Evolutionary conservation across 2,888 invertebrate genomes (phyloP), one percentile per base, ranked within the genome.

Genomic region (Euzophera pinguis): DNA sequence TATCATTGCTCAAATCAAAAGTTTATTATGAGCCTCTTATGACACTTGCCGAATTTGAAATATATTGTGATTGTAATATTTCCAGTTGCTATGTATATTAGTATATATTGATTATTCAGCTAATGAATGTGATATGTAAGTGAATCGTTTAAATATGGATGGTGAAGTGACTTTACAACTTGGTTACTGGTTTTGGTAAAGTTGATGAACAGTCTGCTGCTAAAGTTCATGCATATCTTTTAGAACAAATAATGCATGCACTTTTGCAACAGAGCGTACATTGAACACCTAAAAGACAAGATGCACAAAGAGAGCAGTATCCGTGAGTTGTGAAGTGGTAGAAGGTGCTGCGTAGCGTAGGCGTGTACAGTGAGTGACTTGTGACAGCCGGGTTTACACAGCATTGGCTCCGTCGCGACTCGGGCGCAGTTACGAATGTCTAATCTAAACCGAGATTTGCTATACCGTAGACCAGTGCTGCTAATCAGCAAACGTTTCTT

Each of bases 1-100:
- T 80, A 73, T 78, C 79, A 78, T 89, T 89, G 89, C 89, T 89
- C 89, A 89, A 88, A 81, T 73, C 76, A 69, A 87, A 83, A 78
- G 80, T 82, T 78, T 84, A 83, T 76, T 75, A 81, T 70, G 86
- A 84, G 87, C 87, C 87, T 81, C 69, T 78, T 79, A 77, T 75
- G 73, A 77, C 75, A 64, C 68, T 77, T 73, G 83, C 82, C 82
- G 85, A 86, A 82, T 84, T 83, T 75, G 70, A 71, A 76, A 72
- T 77, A 64, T 68, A 75, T 78, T 83, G 82, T 79, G 73, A 80
- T 78, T 73, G 68, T 78, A 81, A 81, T 77, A 73, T 78, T 77
- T 77, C 79, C 75, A 78, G 75, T 81, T 79, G 78, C 78, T 72
- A 76, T 77, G 73, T 77, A 72, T 78, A 79, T 78, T 73, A 73